These are phyloP conservation scores for Odontophorus gujanensis DNA, from an alignment of 2,113 vertebrate genomes.

Conservation along the genomic window DNA sequence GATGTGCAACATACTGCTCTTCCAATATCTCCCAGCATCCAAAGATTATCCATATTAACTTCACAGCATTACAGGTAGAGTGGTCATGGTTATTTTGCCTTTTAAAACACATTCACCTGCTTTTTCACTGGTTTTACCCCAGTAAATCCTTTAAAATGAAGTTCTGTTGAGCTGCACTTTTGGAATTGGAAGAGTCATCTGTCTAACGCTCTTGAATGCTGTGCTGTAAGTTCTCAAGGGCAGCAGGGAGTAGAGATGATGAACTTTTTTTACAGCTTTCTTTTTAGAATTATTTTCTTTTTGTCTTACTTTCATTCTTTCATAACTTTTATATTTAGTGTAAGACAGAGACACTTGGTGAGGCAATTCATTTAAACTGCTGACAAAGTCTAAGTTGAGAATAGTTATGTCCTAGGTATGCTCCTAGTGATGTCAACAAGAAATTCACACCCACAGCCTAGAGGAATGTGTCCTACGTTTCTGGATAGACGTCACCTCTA, in stretches of 20 bases:
- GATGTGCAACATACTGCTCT: background rate
- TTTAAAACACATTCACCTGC: background rate
- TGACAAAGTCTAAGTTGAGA: background rate
- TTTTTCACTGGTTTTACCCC: background rate
- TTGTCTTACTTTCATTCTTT: background rate
- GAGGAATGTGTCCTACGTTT: background rate
- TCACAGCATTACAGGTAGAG: background rate
- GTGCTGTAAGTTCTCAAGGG: background rate
- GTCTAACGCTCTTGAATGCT: background rate
- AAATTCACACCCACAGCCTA: background rate
- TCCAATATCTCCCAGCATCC: background rate
- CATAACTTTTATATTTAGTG: background rate
- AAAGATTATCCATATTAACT: fast-evolving
- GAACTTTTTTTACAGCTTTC: background rate
- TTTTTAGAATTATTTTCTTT: background rate
- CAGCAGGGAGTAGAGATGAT: background rate
- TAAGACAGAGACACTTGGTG: background rate
- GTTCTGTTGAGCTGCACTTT: background rate
- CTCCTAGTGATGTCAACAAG: background rate
- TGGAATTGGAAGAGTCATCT: background rate
- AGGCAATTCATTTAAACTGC: background rate
- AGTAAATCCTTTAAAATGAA: background rate
- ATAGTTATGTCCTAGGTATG: background rate
- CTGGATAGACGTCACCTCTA: background rate
- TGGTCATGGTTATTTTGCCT: background rate